phyloP scores from a whole-genome alignment of 2,113 vertebrate genomes.

The Cavia porcellus region DNA sequence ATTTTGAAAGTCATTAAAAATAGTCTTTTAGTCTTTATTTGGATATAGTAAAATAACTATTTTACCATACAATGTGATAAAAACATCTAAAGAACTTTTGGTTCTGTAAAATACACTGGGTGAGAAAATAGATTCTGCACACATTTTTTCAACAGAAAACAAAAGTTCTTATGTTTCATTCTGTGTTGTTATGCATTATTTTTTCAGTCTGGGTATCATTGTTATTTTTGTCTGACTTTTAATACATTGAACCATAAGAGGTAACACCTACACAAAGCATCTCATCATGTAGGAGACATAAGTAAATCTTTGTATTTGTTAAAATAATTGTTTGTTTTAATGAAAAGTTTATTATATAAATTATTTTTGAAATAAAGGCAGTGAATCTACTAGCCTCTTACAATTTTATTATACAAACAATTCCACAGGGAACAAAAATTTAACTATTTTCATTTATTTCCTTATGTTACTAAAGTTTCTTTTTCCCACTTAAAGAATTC shows the following conservation, averaged over 20 bases:
- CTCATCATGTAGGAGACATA: background rate
- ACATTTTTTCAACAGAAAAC: slow-evolving; percentile 44
- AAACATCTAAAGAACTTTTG: slow-evolving; percentile 49
- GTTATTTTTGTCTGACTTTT: slow-evolving; percentile 58
- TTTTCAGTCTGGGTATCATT: slow-evolving; percentile 35
- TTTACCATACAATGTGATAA: slow-evolving; percentile 37
- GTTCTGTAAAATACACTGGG: slow-evolving; percentile 12
- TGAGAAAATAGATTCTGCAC: slow-evolving; percentile 35
- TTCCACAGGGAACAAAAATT: background rate
- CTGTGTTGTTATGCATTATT: slow-evolving; percentile 30
- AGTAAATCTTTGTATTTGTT: background rate
- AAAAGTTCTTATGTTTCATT: slow-evolving; percentile 17
- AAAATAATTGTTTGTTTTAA: slow-evolving; percentile 57
- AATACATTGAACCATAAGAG: slow-evolving; percentile 48
- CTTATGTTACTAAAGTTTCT: background rate
- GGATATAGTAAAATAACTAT: background rate
- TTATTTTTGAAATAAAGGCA: slow-evolving; percentile 34
- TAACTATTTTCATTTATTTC: background rate
- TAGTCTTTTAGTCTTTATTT: slow-evolving; percentile 30
- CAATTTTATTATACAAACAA: slow-evolving; percentile 17
- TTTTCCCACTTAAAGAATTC: background rate
- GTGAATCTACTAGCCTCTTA: background rate
- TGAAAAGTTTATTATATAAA: slow-evolving; percentile 46
- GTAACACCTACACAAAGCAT: background rate
- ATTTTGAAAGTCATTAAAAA: slow-evolving; percentile 21